These are phyloP conservation scores for Esox masquinongy DNA, from an alignment of 2,797 vertebrate species.

Conservation along the genomic window DNA sequence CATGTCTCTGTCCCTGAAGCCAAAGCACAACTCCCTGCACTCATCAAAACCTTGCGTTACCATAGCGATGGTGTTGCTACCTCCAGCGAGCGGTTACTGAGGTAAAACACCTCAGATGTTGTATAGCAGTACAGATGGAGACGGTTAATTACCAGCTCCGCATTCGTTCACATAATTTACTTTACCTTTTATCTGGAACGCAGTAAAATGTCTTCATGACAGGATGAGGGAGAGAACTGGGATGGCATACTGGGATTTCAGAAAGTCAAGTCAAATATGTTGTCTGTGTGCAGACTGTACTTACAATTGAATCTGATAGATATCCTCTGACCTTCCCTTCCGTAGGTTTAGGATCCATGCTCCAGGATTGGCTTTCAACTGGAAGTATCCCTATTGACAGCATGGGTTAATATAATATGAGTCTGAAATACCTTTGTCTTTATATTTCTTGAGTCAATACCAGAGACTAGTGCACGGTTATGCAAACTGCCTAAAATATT, in stretches of 20 bases:
- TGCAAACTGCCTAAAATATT: background rate
- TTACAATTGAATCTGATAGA: constrained; percentile 91
- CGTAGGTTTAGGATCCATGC: constrained; percentile 89
- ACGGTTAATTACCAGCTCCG: constrained; percentile 32
- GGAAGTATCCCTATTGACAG: constrained; percentile 90
- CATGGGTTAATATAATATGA: background rate
- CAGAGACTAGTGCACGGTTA: background rate
- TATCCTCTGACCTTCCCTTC: constrained; percentile 90
- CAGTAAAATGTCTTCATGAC: background rate
- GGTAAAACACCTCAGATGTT: constrained; percentile 54
- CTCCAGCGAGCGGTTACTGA: constrained; percentile 38
- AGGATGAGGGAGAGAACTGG: background rate
- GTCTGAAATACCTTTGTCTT: background rate
- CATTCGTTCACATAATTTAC: background rate
- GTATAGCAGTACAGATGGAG: constrained; percentile 34
- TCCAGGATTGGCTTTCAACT: constrained; percentile 96
- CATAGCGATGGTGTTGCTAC: constrained; percentile 67
- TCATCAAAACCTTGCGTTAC: constrained; percentile 73
- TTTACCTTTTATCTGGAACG: too few relatives aligned
- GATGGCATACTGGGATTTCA: background rate
- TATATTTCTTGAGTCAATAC: background rate
- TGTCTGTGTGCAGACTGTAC: constrained; percentile 50
- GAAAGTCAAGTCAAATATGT: background rate
- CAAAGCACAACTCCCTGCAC: constrained; percentile 62
- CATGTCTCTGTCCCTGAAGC: constrained; percentile 14